A percentile compares a stretch with the other conserved stretches of the same genome.
phyloP scores from a whole-genome alignment of 1,140 invertebrate species.

The Drosophila sp. region DNA sequence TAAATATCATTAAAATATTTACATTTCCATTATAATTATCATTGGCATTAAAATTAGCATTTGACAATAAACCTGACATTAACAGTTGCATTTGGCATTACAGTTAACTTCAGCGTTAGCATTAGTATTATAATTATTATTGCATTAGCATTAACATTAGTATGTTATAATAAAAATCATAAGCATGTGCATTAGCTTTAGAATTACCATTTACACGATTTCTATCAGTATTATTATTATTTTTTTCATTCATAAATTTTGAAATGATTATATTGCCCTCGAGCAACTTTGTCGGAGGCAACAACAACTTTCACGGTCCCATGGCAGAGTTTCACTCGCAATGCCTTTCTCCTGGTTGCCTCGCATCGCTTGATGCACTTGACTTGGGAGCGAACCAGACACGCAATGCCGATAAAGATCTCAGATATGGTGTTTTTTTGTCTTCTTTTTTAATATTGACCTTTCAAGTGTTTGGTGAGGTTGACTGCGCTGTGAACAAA shows the following conservation, averaged over 20 bases:
- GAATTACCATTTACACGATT: not conserved
- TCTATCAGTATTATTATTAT: not conserved
- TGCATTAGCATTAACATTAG: not conserved
- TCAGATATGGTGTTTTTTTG: not conserved
- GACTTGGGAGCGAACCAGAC: conserved; percentile 3
- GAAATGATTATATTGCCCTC: not conserved
- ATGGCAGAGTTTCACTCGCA: conserved; percentile 19
- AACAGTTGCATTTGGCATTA: not conserved
- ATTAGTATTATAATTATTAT: not conserved
- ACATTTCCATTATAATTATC: no score
- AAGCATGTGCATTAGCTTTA: no score
- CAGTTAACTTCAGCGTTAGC: not conserved
- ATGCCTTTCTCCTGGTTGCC: conserved; percentile 23
- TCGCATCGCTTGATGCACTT: conserved; percentile 20
- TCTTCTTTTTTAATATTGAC: conserved; percentile 9
- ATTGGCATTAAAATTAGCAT: no score
- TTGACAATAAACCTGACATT: no score
- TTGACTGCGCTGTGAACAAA: conserved; percentile 17
- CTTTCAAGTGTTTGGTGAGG: conserved; percentile 14
- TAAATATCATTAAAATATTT: no score
- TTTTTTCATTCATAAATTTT: not conserved
- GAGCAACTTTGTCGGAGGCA: conserved; percentile 1
- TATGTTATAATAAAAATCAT: no score
- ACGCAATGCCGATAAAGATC: conserved; percentile 25
- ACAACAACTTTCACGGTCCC: conserved; percentile 21